A percentile compares a stretch with the other conserved stretches of the same genome.
phyloP scores from a whole-genome alignment of 1,140 invertebrate genomes.

The Anastrepha ludens region DNA sequence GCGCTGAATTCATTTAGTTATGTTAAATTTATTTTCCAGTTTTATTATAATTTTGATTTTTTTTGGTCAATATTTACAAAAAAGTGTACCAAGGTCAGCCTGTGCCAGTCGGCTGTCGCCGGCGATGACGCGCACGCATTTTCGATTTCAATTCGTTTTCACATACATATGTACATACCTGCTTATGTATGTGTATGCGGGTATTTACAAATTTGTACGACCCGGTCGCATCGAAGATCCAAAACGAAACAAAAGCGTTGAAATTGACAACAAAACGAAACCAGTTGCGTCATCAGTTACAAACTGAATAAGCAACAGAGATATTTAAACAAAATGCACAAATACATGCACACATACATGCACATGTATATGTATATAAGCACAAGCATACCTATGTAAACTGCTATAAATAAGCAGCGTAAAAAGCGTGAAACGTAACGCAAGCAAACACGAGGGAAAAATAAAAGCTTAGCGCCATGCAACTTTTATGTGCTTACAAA shows the following conservation, averaged over 20 bases:
- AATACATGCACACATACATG: background rate
- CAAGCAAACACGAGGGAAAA: background rate
- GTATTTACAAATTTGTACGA: background rate
- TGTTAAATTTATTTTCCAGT: background rate
- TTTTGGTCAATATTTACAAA: constrained; percentile 23
- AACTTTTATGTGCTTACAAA: no score
- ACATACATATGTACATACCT: background rate
- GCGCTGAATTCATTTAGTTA: background rate
- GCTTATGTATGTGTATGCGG: background rate
- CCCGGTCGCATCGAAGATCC: background rate
- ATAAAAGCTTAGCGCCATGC: constrained; percentile 11
- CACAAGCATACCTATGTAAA: background rate
- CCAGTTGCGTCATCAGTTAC: constrained; percentile 35
- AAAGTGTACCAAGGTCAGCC: constrained; percentile 49
- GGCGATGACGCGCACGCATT: background rate
- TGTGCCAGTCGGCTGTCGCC: background rate
- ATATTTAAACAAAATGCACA: background rate
- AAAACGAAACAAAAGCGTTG: background rate
- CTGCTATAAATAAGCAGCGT: background rate
- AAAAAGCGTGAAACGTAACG: constrained; percentile 37
- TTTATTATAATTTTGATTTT: background rate
- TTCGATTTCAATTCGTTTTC: constrained; percentile 1
- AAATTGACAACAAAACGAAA: background rate
- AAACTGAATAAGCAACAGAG: background rate
- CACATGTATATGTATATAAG: background rate